phyloP scores from a whole-genome alignment of 2,113 vertebrate species.

The Tamias sibiricus region DNA sequence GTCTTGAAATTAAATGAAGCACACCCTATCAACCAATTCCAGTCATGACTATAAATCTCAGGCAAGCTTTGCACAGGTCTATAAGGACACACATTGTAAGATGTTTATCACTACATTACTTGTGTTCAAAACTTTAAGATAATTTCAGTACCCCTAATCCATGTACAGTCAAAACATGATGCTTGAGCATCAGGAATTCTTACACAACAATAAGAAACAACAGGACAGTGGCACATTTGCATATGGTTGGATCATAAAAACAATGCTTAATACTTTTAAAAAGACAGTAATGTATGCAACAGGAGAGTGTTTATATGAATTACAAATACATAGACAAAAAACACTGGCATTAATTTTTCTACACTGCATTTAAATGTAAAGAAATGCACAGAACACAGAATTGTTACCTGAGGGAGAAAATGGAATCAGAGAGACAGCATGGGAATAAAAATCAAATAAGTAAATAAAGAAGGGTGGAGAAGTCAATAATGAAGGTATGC shows the following conservation, averaged over 20 bases:
- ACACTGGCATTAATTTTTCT: not conserved
- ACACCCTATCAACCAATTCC: not conserved
- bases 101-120: not conserved
- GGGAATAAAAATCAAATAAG: not conserved
- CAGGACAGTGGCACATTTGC: not conserved
- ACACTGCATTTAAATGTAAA: not conserved
- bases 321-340: not conserved
- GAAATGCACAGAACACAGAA: not conserved
- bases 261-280: not conserved
- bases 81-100: not conserved
- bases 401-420: not conserved
- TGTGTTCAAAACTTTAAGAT: not conserved
- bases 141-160: not conserved
- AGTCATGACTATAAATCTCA: not conserved
- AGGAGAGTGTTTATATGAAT: not conserved
- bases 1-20: not conserved
- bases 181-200: not conserved
- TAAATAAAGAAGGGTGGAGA: not conserved
- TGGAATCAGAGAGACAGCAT: not conserved
- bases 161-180: not conserved
- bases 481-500: not conserved
- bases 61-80: not conserved
- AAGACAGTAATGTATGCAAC: not conserved
- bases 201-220: not conserved
- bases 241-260: not conserved